phyloP scores from a whole-genome alignment of 2,797 vertebrate genomes.

The Halcyon leucocephala region DNA sequence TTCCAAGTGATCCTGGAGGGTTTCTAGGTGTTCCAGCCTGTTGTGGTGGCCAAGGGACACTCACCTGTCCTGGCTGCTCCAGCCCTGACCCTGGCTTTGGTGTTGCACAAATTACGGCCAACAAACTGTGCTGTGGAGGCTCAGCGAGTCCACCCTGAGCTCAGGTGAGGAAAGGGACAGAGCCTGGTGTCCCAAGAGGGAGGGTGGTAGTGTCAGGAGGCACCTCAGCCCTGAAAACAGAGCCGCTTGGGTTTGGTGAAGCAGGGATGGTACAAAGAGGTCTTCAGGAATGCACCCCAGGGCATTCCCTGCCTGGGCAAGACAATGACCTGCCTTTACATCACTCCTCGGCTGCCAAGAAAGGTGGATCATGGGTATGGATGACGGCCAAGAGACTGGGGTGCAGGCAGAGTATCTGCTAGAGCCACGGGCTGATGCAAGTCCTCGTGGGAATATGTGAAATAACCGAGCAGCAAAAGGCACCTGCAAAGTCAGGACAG shows the following conservation, averaged over 20 bases:
- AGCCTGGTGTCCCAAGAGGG: neutral
- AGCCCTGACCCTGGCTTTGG: neutral
- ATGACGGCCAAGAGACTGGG: neutral
- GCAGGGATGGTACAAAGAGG: neutral
- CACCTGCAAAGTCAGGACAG: neutral
- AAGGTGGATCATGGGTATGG: neutral
- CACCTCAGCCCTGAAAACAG: neutral
- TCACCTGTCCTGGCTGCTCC: neutral
- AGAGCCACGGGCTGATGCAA: neutral
- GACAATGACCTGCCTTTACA: neutral
- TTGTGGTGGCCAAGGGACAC: neutral
- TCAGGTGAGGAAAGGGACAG: neutral
- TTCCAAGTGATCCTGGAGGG: neutral
- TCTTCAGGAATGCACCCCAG: neutral
- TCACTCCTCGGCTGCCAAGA: neutral
- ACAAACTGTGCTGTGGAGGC: neutral
- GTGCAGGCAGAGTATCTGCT: neutral
- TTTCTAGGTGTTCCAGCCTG: neutral
- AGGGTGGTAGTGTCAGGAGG: neutral
- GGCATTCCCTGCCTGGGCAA: neutral
- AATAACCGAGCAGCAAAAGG: neutral
- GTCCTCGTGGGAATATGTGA: rapidly evolving
- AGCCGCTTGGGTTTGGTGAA: neutral
- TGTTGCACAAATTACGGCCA: neutral
- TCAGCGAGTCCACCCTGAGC: neutral